Evolutionary conservation across 2,113 vertebrate genomes (phyloP).

Genomic region (Fregata magnificens): DNA sequence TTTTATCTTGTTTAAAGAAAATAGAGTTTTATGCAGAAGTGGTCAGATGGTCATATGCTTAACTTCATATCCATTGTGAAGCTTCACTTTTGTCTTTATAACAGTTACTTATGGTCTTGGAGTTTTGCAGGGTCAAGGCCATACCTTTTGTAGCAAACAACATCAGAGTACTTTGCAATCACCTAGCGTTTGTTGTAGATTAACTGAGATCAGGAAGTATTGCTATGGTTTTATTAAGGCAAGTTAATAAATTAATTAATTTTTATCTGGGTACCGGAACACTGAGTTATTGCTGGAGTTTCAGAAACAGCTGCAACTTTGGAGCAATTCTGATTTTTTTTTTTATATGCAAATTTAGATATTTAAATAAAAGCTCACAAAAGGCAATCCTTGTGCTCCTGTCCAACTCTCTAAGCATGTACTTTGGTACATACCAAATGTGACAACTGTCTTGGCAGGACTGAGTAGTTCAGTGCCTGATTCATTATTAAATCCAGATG

Average conservation of each 20-base stretch:
- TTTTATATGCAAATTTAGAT: not conserved
- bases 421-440: not conserved
- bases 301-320: not conserved
- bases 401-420: not conserved
- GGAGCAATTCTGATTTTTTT: not conserved
- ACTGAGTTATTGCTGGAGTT: not conserved
- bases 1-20: not conserved
- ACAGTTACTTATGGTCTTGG: not conserved
- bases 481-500: not conserved
- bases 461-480: not conserved
- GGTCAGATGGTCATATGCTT: not conserved
- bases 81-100: not conserved
- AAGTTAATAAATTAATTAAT: not conserved
- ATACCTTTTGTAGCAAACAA: not conserved
- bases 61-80: not conserved
- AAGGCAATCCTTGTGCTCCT: not conserved
- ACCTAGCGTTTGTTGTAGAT: not conserved
- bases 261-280: not conserved
- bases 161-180: not conserved
- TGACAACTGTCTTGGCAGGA: not conserved
- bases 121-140: not conserved
- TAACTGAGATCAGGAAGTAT: not conserved
- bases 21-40: not conserved
- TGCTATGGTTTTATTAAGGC: not conserved
- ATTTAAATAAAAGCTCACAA: not conserved